A percentile compares a stretch with the other conserved stretches of the same genome.
phyloP scores from a whole-genome alignment of 1,140 invertebrate genomes.

The Phocides pigmalion region DNA sequence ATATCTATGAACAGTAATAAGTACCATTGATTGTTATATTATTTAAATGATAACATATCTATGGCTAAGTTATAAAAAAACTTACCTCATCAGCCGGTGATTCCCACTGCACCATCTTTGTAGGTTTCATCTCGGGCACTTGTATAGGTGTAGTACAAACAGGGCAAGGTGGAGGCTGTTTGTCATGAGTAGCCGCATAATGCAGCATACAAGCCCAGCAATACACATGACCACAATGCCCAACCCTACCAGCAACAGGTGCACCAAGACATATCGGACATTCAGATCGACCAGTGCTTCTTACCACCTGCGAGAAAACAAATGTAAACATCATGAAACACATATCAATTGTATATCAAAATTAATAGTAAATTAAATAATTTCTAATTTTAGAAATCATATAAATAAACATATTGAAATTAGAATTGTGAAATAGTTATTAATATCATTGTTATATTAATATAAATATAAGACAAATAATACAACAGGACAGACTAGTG shows the following conservation, averaged over 20 bases:
- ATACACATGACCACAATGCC: conserved; percentile 97
- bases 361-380: too few relatives aligned
- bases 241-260: conserved; percentile 95
- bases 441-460: too few relatives aligned
- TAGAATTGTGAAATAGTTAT: too few relatives aligned
- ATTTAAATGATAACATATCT: too few relatives aligned
- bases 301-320: conserved; percentile 56
- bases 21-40: too few relatives aligned
- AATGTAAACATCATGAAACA: not conserved
- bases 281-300: conserved; percentile 86
- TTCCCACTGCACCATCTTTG: conserved; percentile 67
- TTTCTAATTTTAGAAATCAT: too few relatives aligned
- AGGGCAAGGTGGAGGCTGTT: conserved; percentile 90
- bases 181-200: conserved; percentile 93
- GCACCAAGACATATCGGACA: conserved; percentile 96
- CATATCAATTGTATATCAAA: too few relatives aligned
- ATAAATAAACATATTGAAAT: too few relatives aligned
- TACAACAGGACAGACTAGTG: too few relatives aligned
- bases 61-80: not conserved
- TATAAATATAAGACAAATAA: too few relatives aligned
- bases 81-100: conserved; percentile 64
- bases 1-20: too few relatives aligned
- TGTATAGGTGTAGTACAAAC: conserved; percentile 93
- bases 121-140: conserved; percentile 90
- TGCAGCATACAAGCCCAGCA: conserved; percentile 98